These are phyloP conservation scores for Pocillopora grandis DNA, from an alignment of 92 coral and sea anemone species.

Conservation along the genomic window DNA sequence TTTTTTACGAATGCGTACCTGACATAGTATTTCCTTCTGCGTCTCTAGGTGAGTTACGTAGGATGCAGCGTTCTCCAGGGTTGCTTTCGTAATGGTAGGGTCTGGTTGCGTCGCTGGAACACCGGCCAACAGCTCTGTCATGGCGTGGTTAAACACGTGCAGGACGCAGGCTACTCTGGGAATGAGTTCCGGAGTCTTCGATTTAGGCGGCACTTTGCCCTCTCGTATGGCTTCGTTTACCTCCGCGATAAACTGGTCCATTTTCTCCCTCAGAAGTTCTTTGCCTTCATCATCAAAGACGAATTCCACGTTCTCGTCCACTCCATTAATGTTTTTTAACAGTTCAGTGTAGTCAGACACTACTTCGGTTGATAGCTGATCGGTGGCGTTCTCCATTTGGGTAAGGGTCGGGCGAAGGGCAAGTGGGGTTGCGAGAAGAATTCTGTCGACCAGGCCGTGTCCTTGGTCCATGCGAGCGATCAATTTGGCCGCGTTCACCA, in stretches of 20 bases:
- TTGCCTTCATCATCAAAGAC: conserved; percentile 23
- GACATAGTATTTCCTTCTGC: conserved; percentile 48
- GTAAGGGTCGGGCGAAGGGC: conserved; percentile 46
- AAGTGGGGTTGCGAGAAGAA: conserved; percentile 58
- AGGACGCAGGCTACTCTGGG: conserved; percentile 37
- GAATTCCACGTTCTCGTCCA: background rate
- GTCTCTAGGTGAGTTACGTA: conserved; percentile 49
- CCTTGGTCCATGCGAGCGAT: conserved; percentile 63
- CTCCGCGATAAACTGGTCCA: conserved; percentile 36
- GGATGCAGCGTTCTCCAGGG: conserved; percentile 45
- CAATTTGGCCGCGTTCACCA: conserved; percentile 52
- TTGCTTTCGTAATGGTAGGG: conserved; percentile 28
- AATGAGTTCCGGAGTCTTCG: conserved; percentile 53
- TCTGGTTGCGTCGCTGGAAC: conserved; percentile 38
- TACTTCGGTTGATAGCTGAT: conserved; percentile 17
- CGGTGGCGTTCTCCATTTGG: conserved; percentile 52
- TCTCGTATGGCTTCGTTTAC: conserved; percentile 51
- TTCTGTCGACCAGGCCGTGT: conserved; percentile 51
- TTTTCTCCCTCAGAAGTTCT: conserved; percentile 26
- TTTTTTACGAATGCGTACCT: background rate
- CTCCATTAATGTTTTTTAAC: conserved; percentile 7
- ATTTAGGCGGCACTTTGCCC: conserved; percentile 62
- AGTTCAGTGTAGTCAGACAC: conserved; percentile 17
- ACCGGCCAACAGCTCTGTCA: conserved; percentile 57
- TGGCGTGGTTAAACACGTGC: conserved; percentile 51